Base-by-base conservation (phyloP, 2,888 invertebrate species). In the Thysanoteuthis rhombus region DNA sequence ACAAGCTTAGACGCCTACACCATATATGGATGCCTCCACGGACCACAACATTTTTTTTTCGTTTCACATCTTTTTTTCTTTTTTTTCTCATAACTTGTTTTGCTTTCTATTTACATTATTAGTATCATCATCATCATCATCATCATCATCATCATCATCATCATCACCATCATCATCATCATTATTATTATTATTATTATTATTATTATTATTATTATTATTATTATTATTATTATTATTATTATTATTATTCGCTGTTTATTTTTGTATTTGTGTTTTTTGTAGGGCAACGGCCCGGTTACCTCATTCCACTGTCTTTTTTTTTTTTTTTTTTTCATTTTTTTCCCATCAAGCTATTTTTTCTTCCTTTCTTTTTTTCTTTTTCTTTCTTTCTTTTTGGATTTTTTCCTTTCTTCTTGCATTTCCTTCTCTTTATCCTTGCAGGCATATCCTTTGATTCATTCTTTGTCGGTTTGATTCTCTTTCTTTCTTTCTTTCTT, bases 401-500 rank as follows among this genome's bases (percentile, higher is more conserved):
- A 36, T 90, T 93, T 22, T n/a, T 90, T 90, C 47, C 45, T 42
- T 90, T 90, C 90, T 47, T 47, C 47, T 47, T 47, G 3, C 5
- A 6, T 52, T 25, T 2, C 90, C 75, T 25, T 91, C 45, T 91
- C 45, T 90, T 52, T 93, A 36, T 90, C n/a, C n/a, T n/a, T n/a
- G n/a, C n/a, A n/a, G n/a, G n/a, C n/a, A n/a, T n/a, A n/a, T 36
- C 47, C 90, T 93, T 90, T 47, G 36, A 91, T 39, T 93, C 38
- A 6, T 47, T 91, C 91, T 38, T 39, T 6, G 6, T 93, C 22
- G 47, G 28, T 52, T 39, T 47, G 52, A 25, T 28, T 36, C 32
- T 93, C 93, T 93, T 90, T 90, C 45, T 93, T 36, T 93, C 90
- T 42, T 90, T 93, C 93, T 89, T 89, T 89, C 45, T 40, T 28